Percentiles rank a stretch among this genome's conserved stretches.
Conservation (phyloP, 2,888 invertebrate species). For the Tipula vernalis region DNA sequence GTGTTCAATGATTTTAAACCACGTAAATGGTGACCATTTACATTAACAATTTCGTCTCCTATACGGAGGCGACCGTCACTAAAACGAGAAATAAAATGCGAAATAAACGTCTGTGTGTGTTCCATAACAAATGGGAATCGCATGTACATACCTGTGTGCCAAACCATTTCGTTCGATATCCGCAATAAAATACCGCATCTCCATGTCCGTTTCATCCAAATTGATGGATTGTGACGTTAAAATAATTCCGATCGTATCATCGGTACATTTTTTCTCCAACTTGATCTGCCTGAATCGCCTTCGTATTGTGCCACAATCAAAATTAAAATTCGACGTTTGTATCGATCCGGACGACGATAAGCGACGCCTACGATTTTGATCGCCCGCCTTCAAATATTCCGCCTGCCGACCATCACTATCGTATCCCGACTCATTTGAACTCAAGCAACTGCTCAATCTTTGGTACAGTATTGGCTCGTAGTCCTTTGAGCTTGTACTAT, state of each 20-base stretch:
- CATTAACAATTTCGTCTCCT: constrained; percentile 82
- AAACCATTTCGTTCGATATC: constrained; percentile 52
- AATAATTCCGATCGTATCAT: constrained; percentile 58
- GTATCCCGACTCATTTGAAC: constrained; percentile 73
- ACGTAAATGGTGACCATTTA: constrained; percentile 69
- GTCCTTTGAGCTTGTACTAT: constrained; percentile 43
- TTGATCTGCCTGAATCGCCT: constrained; percentile 52
- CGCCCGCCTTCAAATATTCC: constrained; percentile 34
- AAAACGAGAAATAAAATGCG: constrained; percentile 19
- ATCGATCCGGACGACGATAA: constrained; percentile 25
- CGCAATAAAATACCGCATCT: constrained; percentile 49
- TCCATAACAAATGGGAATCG: too few species aligned
- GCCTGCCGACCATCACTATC: constrained; percentile 60
- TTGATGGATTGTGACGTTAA: constrained; percentile 52
- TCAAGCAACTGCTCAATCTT: constrained; percentile 58
- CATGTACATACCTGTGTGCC: constrained; percentile 39
- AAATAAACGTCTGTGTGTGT: too few species aligned
- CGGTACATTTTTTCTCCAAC: constrained; percentile 49
- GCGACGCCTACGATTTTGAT: constrained; percentile 27
- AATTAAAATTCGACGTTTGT: constrained; percentile 26
- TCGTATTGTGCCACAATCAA: constrained; percentile 45
- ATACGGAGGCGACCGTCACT: constrained; percentile 70
- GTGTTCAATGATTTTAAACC: constrained; percentile 57
- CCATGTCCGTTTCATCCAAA: constrained; percentile 40
- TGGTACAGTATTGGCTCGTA: constrained; percentile 46